These are phyloP conservation scores for Acanthornis magna DNA, from an alignment of 2,797 vertebrate species.

Conservation along the genomic window DNA sequence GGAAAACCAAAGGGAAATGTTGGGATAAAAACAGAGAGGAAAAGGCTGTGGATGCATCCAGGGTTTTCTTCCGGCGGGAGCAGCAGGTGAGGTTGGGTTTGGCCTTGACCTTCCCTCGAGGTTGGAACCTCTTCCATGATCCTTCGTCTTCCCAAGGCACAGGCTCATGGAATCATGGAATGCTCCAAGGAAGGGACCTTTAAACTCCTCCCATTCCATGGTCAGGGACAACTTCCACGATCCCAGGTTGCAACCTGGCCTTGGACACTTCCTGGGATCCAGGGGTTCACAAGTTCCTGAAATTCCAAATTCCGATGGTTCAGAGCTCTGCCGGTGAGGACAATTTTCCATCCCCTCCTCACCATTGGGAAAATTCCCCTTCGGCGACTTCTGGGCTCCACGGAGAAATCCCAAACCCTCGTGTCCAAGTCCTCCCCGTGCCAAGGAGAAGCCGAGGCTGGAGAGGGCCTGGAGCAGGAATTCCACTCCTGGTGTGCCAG, in stretches of 20 bases:
- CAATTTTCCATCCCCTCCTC: not conserved
- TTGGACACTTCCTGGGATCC: not conserved
- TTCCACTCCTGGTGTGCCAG: not conserved
- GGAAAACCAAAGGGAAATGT: not conserved
- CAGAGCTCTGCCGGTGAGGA: rapidly evolving
- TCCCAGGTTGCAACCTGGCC: not conserved
- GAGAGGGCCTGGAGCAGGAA: not conserved
- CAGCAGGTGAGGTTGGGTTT: rapidly evolving
- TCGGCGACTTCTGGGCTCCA: not conserved
- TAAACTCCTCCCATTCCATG: not conserved
- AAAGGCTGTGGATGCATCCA: not conserved
- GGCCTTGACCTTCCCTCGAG: not conserved
- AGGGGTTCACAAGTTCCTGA: too few species aligned
- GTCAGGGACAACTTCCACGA: rapidly evolving
- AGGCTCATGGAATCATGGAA: not conserved
- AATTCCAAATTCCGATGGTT: rapidly evolving
- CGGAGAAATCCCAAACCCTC: not conserved
- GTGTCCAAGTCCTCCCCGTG: not conserved
- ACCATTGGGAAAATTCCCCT: not conserved
- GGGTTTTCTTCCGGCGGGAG: not conserved
- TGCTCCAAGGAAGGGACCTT: not conserved
- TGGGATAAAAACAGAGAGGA: not conserved
- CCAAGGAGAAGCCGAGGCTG: not conserved
- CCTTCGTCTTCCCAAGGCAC: not conserved
- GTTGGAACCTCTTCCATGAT: not conserved